phyloP scores from a whole-genome alignment of 2,113 vertebrate genomes.

The Eurypyga helias region DNA sequence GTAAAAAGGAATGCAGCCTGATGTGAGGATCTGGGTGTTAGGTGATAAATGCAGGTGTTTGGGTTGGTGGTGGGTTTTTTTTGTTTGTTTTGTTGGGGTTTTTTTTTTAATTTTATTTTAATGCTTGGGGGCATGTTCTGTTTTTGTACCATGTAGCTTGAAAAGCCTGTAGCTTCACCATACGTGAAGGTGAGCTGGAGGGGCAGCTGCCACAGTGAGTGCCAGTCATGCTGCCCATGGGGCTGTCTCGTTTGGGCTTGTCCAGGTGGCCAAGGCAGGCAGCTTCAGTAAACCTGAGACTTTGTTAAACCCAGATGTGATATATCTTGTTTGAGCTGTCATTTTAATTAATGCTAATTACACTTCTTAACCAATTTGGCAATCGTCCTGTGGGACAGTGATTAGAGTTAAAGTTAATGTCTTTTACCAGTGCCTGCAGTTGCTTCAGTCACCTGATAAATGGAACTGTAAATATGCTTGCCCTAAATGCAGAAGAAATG shows the following conservation, averaged over 20 bases:
- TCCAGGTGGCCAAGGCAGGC: background rate
- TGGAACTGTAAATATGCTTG: background rate
- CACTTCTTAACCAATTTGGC: background rate
- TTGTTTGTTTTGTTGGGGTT: too few species aligned
- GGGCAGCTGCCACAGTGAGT: rapidly evolving
- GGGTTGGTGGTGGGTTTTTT: too few species aligned
- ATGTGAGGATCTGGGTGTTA: background rate
- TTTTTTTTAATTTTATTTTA: too few species aligned
- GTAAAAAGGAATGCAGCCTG: background rate
- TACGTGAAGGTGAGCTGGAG: background rate
- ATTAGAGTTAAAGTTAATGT: background rate
- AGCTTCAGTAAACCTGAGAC: background rate
- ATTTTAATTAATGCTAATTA: slow-evolving; percentile 23
- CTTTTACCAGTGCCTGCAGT: background rate
- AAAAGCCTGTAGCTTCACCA: background rate
- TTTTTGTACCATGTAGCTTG: background rate
- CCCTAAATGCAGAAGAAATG: background rate
- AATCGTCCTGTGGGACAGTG: background rate
- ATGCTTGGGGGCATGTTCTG: background rate
- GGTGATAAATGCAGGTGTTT: background rate
- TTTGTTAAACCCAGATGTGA: background rate
- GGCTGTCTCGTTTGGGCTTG: background rate
- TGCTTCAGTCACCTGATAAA: background rate
- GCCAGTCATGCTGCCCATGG: rapidly evolving
- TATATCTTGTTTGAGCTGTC: background rate